Conservation (phyloP, 1,140 invertebrate genomes). For the Calephelis virginiensis region DNA sequence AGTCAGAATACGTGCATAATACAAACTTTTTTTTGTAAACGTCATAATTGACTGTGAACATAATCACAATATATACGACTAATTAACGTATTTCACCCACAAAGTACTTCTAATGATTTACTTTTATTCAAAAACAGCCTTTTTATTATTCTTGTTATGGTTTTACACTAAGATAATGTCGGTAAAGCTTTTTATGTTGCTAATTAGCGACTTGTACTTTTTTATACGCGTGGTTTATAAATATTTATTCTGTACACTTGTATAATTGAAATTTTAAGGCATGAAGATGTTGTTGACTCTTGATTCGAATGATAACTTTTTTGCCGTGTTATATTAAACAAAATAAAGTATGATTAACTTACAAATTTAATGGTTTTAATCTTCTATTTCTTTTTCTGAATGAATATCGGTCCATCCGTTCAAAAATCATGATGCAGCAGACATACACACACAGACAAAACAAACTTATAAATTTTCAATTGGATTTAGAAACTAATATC, state of each 20-base stretch:
- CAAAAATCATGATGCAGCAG: no score
- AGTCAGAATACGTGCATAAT: no score
- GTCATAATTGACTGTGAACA: neutral
- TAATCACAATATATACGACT: neutral
- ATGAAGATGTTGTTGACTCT: slow-evolving; percentile 7
- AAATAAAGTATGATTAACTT: no score
- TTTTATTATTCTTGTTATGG: neutral
- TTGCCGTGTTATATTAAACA: neutral
- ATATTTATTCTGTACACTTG: slow-evolving; percentile 1
- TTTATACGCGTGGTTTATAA: neutral
- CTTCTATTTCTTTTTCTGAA: no score
- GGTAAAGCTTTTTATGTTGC: slow-evolving; percentile 7
- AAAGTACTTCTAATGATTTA: slow-evolving; percentile 11
- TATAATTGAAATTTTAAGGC: slow-evolving; percentile 4
- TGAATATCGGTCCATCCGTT: no score
- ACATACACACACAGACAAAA: no score
- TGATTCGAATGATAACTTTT: neutral
- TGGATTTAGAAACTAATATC: no score
- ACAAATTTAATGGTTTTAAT: no score
- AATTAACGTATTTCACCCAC: slow-evolving; percentile 1
- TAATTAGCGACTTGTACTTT: slow-evolving; percentile 3
- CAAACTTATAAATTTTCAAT: no score
- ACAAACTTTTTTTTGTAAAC: neutral
- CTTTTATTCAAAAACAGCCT: neutral
- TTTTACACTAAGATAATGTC: slow-evolving; percentile 6